A percentile compares a stretch with the other conserved stretches of the same genome.
Evolutionary conservation across 1,140 invertebrate genomes (phyloP).

Genomic region (Orius insidiosus): DNA sequence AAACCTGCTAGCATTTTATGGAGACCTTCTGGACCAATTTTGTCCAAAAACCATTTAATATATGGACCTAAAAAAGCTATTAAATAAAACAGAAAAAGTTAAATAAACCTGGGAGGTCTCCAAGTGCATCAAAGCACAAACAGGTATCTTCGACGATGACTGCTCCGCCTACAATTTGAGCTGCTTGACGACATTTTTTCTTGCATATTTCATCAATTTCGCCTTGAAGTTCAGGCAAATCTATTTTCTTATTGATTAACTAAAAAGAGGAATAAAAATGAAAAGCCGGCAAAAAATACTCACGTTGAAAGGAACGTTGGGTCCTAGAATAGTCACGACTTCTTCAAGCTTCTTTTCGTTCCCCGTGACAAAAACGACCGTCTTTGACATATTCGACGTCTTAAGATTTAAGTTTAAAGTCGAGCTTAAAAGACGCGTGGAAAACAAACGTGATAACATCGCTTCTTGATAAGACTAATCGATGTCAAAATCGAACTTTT

Average conservation of each 20-base stretch:
- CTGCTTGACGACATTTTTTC: constrained; percentile 71
- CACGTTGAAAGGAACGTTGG: constrained; percentile 45
- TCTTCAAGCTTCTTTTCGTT: constrained; percentile 88
- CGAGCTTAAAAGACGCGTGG: no score
- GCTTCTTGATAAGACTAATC: no score
- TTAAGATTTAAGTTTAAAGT: neutral
- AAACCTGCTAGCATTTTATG: constrained; percentile 58
- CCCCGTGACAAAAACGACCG: constrained; percentile 76
- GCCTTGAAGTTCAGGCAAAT: constrained; percentile 88
- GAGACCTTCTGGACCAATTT: constrained; percentile 72
- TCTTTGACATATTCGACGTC: constrained; percentile 27
- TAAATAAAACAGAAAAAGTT: neutral
- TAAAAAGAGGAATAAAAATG: constrained; percentile 23
- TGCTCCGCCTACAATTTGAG: constrained; percentile 52
- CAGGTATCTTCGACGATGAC: constrained; percentile 90
- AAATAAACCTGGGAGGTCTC: constrained; percentile 66
- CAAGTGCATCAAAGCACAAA: constrained; percentile 83
- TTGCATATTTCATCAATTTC: constrained; percentile 70
- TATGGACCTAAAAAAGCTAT: constrained; percentile 52
- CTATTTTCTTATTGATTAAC: constrained; percentile 53
- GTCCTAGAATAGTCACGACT: constrained; percentile 65
- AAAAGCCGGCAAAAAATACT: constrained; percentile 10
- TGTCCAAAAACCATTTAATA: constrained; percentile 95
- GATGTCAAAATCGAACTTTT: no score
- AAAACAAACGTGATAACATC: no score